Evolutionary conservation across 2,113 vertebrate genomes (phyloP).

Genomic region (Mungos mungo): DNA sequence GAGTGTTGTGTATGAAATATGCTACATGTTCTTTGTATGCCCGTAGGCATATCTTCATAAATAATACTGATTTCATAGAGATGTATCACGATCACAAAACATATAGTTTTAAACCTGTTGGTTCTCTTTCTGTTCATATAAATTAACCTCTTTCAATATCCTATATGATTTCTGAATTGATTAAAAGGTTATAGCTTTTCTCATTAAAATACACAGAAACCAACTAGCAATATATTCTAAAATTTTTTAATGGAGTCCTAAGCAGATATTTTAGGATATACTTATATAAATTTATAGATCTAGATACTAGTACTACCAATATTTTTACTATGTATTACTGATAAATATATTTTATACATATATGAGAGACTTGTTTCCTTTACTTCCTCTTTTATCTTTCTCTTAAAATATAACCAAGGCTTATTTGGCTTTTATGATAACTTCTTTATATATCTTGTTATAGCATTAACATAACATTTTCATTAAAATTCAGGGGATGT

Average conservation of each 20-base stretch:
- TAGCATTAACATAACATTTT: conserved; percentile 34
- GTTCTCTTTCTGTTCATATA: neutral
- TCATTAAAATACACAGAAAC: conserved; percentile 25
- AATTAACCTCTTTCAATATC: neutral
- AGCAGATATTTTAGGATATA: neutral
- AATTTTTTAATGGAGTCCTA: neutral
- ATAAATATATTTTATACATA: neutral
- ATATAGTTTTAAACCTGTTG: neutral
- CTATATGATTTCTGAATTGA: neutral
- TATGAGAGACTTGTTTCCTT: neutral
- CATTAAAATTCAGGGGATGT: neutral
- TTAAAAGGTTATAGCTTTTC: conserved; percentile 10
- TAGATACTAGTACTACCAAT: neutral
- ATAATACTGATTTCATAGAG: conserved; percentile 20
- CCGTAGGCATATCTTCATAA: neutral
- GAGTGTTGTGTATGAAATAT: conserved; percentile 34
- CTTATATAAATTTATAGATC: neutral
- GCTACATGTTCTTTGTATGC: neutral
- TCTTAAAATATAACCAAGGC: conserved; percentile 18
- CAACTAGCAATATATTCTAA: neutral
- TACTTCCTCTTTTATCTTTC: neutral
- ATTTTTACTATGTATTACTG: conserved; percentile 38
- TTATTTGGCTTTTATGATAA: conserved; percentile 66
- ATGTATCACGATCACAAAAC: conserved; percentile 38
- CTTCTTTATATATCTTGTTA: neutral